Evolutionary conservation across 2,888 invertebrate species (phyloP).

Genomic region (Xylocampa areola): DNA sequence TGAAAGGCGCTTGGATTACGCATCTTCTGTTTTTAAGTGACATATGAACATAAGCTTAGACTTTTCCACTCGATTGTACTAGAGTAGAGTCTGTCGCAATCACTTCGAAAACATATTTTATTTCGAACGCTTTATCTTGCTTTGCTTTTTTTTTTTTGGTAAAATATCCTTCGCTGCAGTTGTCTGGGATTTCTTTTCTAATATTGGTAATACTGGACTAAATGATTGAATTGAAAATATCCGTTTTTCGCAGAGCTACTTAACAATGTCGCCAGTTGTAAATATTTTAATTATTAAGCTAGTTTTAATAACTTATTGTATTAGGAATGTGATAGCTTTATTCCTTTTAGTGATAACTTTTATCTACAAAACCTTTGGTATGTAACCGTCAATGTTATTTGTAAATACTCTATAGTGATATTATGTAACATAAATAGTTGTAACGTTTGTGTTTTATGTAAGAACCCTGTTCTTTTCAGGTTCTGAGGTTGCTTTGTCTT

Average conservation of each 20-base stretch:
- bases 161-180: no score
- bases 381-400: conserved; percentile 57
- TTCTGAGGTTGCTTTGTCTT: conserved; percentile 4
- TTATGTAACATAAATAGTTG: conserved; percentile 53
- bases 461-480: conserved; percentile 24
- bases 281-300: conserved; percentile 63
- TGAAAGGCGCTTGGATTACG: not conserved
- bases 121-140: no score
- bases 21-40: not conserved
- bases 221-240: not conserved
- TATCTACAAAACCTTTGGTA: conserved; percentile 45
- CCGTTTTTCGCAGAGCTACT: conserved; percentile 18
- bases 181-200: no score
- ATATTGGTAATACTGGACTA: no score
- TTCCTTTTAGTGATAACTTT: conserved; percentile 66
- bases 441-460: conserved; percentile 42
- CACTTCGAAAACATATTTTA: no score
- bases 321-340: conserved; percentile 85
- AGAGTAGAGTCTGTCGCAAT: no score
- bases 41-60: no score
- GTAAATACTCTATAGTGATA: conserved; percentile 70
- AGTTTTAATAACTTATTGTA: conserved; percentile 82
- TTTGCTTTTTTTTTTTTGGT: no score
- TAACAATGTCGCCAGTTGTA: conserved; percentile 62
- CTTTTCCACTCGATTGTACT: no score